Evolutionary conservation across 2,888 invertebrate species (phyloP).

Genomic region (Hoplodrina blanda): DNA sequence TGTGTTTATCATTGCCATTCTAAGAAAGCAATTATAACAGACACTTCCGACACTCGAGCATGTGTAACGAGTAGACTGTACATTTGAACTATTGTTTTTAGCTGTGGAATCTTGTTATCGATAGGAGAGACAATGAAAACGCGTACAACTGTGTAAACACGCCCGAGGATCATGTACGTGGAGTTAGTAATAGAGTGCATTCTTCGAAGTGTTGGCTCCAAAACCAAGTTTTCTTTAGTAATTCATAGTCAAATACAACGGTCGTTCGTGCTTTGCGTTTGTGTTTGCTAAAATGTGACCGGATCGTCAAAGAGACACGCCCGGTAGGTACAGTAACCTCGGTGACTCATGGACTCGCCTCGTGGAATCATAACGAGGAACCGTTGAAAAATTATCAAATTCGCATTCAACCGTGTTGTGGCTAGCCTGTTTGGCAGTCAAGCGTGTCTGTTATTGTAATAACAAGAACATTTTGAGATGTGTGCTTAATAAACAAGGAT

Average conservation of each 20-base stretch:
- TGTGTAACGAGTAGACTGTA: conserved; percentile 64
- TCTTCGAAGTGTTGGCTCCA: conserved; percentile 49
- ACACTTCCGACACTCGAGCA: conserved; percentile 59
- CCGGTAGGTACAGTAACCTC: conserved; percentile 77
- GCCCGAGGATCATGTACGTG: conserved; percentile 43
- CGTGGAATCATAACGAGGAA: conserved; percentile 73
- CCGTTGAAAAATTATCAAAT: conserved; percentile 74
- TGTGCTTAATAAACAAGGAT: neutral
- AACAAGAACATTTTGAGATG: conserved; percentile 5
- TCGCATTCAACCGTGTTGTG: conserved; percentile 61
- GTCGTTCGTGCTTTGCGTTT: conserved; percentile 52
- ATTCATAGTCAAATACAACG: conserved; percentile 63
- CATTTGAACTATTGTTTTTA: conserved; percentile 74
- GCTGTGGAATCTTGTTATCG: conserved; percentile 80
- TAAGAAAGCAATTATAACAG: conserved; percentile 66
- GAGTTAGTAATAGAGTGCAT: conserved; percentile 58
- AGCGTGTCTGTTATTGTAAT: conserved; percentile 26
- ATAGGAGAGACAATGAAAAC: conserved; percentile 73
- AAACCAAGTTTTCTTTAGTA: conserved; percentile 49
- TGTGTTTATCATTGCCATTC: conserved; percentile 57
- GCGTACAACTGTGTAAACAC: conserved; percentile 79
- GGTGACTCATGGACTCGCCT: conserved; percentile 77
- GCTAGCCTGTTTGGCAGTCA: conserved; percentile 44
- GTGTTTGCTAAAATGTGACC: conserved; percentile 71
- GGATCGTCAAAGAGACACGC: conserved; percentile 68